Conservation (phyloP, 2,113 vertebrate genomes). For the Thoracochromis brauschi region DNA sequence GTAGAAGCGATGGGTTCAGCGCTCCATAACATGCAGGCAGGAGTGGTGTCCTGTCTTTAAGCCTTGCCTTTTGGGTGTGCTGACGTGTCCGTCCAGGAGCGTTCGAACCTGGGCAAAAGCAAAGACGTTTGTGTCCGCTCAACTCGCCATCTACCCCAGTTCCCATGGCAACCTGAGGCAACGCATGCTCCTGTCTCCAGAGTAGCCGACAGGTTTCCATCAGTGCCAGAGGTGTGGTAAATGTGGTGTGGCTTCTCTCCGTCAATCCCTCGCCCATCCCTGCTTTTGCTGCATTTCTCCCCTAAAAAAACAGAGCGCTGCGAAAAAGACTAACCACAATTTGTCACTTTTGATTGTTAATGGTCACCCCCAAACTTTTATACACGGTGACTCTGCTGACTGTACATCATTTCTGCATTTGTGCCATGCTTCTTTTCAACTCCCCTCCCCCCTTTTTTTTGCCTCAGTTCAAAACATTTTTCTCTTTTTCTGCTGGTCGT, state of each 20-base stretch:
- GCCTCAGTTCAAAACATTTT: constrained; percentile 4
- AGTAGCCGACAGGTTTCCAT: constrained; percentile 34
- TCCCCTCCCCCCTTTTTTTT: background rate
- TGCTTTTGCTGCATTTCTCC: background rate
- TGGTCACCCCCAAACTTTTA: background rate
- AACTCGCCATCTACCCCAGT: constrained; percentile 22
- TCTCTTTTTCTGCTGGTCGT: constrained; percentile 42
- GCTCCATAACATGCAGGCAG: constrained; percentile 1
- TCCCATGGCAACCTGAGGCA: constrained; percentile 57
- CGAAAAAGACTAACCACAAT: background rate
- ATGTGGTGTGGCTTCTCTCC: background rate
- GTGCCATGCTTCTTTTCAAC: background rate
- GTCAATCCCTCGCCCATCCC: background rate
- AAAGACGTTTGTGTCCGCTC: constrained; percentile 15
- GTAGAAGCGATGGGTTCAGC: background rate
- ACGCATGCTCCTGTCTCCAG: constrained; percentile 25
- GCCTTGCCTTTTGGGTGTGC: constrained; percentile 7
- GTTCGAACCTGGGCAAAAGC: constrained; percentile 26
- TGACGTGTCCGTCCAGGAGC: constrained; percentile 43
- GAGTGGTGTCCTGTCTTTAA: constrained; percentile 6
- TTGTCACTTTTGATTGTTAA: constrained; percentile 2
- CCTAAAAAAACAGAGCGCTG: background rate
- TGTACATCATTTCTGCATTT: constrained; percentile 13
- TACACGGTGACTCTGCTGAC: constrained; percentile 14
- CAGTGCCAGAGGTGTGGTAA: constrained; percentile 37